Evolutionary conservation across 2,797 vertebrate species (phyloP).

Genomic region (Acestrorhynchus altus): DNA sequence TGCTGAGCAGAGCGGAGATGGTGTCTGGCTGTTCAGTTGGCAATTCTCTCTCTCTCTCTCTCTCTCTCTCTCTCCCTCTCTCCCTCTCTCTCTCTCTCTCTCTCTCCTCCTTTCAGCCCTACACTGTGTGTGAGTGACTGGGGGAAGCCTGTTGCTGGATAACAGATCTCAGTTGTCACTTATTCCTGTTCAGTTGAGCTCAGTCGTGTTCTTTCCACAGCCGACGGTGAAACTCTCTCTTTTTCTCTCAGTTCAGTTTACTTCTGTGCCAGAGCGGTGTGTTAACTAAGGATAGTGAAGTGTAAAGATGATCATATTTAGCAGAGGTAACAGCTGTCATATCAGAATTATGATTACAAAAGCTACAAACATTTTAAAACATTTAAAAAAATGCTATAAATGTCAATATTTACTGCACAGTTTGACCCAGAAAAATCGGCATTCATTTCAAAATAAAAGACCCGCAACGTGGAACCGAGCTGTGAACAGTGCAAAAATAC

Average conservation of each 20-base stretch:
- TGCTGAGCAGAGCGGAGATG: constrained; percentile 35
- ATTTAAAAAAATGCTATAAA: no score
- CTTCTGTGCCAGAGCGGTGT: no score
- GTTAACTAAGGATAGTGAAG: not conserved
- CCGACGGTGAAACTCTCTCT: not conserved
- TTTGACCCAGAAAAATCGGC: no score
- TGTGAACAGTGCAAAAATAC: no score
- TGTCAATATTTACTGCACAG: no score
- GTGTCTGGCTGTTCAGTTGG: constrained; percentile 27
- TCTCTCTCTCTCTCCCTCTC: constrained; percentile 9
- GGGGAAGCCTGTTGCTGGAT: constrained; percentile 23
- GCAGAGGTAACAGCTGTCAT: not conserved
- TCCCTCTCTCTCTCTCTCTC: not conserved
- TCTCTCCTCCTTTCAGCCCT: constrained; percentile 13
- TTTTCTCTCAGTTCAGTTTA: not conserved
- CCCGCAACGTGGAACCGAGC: no score
- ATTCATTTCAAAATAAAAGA: no score
- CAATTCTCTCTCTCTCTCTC: constrained; percentile 3
- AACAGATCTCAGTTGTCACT: constrained; percentile 34
- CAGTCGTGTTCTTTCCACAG: constrained; percentile 11
- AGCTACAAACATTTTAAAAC: no score
- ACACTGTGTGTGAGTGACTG: not conserved
- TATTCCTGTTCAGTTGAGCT: constrained; percentile 1
- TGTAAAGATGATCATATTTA: not conserved
- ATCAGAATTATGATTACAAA: no score